These are phyloP conservation scores for Chrysolina haemoptera DNA, from an alignment of 2,888 invertebrate genomes.

Conservation along the genomic window DNA sequence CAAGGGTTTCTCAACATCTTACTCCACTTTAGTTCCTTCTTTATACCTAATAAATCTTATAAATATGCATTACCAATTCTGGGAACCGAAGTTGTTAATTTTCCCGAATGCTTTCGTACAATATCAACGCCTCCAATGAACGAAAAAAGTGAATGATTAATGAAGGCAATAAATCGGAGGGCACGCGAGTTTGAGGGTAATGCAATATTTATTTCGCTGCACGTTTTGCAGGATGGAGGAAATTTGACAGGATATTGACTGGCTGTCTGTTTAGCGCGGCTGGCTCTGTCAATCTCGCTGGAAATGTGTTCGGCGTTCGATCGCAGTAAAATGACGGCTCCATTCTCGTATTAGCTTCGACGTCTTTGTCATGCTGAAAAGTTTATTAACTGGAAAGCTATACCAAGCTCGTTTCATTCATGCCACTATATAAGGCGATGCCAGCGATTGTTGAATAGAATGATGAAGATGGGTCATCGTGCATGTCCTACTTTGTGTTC, in stretches of 20 bases:
- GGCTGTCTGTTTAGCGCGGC: slow-evolving; percentile 41
- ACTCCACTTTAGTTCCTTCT: not conserved
- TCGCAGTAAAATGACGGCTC: slow-evolving; percentile 8
- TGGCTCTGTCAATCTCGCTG: slow-evolving; percentile 39
- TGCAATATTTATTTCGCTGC: slow-evolving; percentile 43
- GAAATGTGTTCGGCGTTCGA: slow-evolving; percentile 33
- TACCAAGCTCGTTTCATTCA: not conserved
- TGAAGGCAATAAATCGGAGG: slow-evolving; percentile 38
- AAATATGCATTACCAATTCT: too few species aligned
- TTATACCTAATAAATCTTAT: not conserved
- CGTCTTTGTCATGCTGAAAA: slow-evolving; percentile 19
- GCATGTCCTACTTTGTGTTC: too few species aligned
- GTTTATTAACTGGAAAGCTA: slow-evolving; percentile 18
- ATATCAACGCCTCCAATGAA: not conserved
- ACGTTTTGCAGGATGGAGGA: slow-evolving; percentile 36
- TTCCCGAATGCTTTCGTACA: not conserved
- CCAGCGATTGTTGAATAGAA: not conserved
- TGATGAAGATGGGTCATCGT: too few species aligned
- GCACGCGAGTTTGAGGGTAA: slow-evolving; percentile 36
- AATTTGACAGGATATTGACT: slow-evolving; percentile 50
- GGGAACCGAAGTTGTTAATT: not conserved
- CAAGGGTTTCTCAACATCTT: too few species aligned
- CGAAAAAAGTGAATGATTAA: slow-evolving; percentile 34
- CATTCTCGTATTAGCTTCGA: slow-evolving; percentile 1
- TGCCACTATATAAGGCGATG: not conserved